Evolutionary conservation across 53 echinoderm and acorn worm species (phyloP), one percentile per base, ranked within the genome.

Genomic region (Henricia sp.): DNA sequence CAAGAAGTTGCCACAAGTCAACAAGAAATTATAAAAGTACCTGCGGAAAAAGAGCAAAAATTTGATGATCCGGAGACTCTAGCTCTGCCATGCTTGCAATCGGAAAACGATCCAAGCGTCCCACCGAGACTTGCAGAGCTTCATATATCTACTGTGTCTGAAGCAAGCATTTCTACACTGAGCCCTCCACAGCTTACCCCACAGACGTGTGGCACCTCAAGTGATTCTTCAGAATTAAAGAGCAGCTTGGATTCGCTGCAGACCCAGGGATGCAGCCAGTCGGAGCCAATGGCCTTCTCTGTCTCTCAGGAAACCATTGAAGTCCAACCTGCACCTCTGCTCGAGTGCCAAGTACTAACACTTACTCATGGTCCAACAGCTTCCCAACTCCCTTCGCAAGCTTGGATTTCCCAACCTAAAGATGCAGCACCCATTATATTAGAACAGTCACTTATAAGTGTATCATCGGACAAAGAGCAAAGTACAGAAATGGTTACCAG

Each of bases 141-240:
- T 2, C 46, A 70, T 9, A 25, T 70, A 2, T 46, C 46, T 2
- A 46, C 28, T 14, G 44, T 28, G 1, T 16, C 70, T 11, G 70
- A 42, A 37, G 44, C 46, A 20, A 43, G 12, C 0, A 68, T 10
- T 36, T 68, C 42, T 44, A 1, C 30, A 6, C 35, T 37, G 28
- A 70, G 70, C 28, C 70, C 70, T 1, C 70, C 70, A 23, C 70
- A 70, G 34, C 70, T 70, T 10, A 70, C 70, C 13, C 70, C 70
- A 3, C 70, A 70, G 37, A 54, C 54, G 3, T n/a, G 62, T 17
- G 55, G 55, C 12, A 20, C 55, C 55, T 20, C 4, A 10, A 16
- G 3, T 19, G 55, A 4, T 5, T 55, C 19, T 21, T 55, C 55
- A 19, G 21, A 55, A 19, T 12, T 20, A 21, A 21, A 55, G 55